phyloP scores from a whole-genome alignment of 2,888 invertebrate species.

The Melieria crassipennis region DNA sequence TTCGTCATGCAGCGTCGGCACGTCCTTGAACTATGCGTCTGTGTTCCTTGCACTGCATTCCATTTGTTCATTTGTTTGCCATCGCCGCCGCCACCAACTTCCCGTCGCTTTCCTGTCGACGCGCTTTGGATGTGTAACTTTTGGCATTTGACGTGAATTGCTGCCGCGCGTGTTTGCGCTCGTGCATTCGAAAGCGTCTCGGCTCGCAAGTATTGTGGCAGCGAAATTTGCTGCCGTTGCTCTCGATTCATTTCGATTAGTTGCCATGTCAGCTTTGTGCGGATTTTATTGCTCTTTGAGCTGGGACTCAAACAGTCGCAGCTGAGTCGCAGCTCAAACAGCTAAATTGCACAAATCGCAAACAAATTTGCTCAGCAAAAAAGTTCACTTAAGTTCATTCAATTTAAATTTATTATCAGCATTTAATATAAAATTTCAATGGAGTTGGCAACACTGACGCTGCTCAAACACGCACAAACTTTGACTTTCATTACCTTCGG shows the following conservation, averaged over 20 bases:
- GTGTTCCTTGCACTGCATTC: slow-evolving; percentile 13
- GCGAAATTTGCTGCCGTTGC: background rate
- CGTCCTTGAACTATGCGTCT: slow-evolving; percentile 26
- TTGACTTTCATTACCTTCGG: too few species aligned
- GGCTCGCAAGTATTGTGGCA: background rate
- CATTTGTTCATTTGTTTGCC: slow-evolving; percentile 29
- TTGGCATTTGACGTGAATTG: slow-evolving; percentile 28
- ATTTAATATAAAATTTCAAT: too few species aligned
- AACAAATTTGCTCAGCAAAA: too few species aligned
- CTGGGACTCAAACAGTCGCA: too few species aligned
- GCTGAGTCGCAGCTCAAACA: too few species aligned
- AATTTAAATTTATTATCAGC: too few species aligned
- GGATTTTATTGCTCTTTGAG: too few species aligned
- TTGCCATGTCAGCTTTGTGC: too few species aligned
- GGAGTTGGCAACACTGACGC: too few species aligned
- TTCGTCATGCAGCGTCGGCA: background rate
- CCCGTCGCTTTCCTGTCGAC: background rate
- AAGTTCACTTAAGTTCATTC: too few species aligned
- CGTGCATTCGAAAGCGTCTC: background rate
- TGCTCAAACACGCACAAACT: too few species aligned
- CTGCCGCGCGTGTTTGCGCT: slow-evolving; percentile 2
- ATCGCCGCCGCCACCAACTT: slow-evolving; percentile 12
- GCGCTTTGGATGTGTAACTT: slow-evolving; percentile 24
- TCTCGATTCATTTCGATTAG: background rate
- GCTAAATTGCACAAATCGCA: too few species aligned